A percentile compares a stretch with the other conserved stretches of the same genome.
phyloP scores from a whole-genome alignment of 2,113 vertebrate species.

The Brachypteracias leptosomus region DNA sequence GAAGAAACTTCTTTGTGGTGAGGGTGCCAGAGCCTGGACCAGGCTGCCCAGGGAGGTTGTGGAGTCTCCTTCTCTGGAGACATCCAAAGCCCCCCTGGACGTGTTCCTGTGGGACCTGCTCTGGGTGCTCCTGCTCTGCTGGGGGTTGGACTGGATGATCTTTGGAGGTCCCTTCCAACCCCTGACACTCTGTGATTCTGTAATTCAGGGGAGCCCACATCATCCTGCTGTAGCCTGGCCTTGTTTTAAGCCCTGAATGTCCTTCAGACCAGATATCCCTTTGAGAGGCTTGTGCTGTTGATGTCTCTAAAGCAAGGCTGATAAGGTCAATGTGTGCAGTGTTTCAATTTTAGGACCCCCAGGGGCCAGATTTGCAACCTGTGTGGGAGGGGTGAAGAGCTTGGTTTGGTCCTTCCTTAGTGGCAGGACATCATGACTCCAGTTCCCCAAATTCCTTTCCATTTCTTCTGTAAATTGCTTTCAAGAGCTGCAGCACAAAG shows the following conservation, averaged over 20 bases:
- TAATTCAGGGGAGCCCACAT: not conserved
- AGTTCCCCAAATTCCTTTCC: not conserved
- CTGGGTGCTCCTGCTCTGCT: too few relatives aligned
- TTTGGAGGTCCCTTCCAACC: too few relatives aligned
- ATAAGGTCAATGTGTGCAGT: not conserved
- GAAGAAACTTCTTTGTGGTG: too few relatives aligned
- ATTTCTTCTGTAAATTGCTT: not conserved
- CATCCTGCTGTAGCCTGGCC: not conserved
- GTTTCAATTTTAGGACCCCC: not conserved
- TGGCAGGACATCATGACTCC: not conserved
- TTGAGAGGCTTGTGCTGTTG: not conserved
- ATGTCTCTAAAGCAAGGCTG: not conserved
- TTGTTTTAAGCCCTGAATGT: not conserved
- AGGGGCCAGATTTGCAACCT: not conserved
- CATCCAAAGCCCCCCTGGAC: too few relatives aligned
- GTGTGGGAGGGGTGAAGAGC: not conserved
- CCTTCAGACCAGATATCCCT: not conserved
- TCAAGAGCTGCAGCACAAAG: not conserved
- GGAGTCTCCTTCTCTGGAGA: too few relatives aligned
- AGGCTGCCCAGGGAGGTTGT: too few relatives aligned
- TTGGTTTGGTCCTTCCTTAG: not conserved
- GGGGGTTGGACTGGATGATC: too few relatives aligned
- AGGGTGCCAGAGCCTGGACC: too few relatives aligned
- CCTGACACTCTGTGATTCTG: too few relatives aligned
- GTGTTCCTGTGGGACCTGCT: too few relatives aligned